Percentiles rank a stretch among this genome's conserved stretches.
Evolutionary conservation across 92 coral and sea anemone species (phyloP).

Genomic region (Umimayanthus kanabou): DNA sequence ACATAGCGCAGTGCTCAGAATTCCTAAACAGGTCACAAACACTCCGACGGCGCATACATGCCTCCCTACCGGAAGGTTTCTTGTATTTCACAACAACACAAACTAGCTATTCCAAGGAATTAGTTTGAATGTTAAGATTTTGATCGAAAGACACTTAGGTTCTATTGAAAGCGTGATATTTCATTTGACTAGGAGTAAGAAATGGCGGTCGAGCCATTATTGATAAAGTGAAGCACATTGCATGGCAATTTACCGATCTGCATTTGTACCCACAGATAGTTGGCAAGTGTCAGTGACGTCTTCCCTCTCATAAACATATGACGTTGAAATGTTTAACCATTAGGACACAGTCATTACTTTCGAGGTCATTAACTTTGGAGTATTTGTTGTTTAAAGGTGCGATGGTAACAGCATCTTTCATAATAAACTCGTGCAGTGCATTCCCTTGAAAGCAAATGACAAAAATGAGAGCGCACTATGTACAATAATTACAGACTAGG

Average conservation of each 20-base stretch:
- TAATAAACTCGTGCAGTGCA: too few species aligned
- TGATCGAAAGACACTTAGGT: neutral
- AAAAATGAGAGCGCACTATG: too few species aligned
- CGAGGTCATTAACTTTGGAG: neutral
- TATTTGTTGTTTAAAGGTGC: too few species aligned
- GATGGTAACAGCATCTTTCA: too few species aligned
- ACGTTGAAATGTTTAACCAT: neutral
- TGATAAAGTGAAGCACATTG: neutral
- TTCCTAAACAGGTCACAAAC: neutral
- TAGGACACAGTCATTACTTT: neutral
- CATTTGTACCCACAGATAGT: neutral
- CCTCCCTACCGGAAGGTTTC: neutral
- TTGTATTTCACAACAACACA: neutral
- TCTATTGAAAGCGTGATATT: neutral
- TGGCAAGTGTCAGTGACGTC: neutral
- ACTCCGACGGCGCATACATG: too few species aligned
- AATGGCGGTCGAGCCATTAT: neutral
- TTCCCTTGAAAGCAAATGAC: too few species aligned
- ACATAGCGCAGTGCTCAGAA: slow-evolving; percentile 4
- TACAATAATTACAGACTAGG: too few species aligned
- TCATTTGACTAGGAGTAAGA: neutral
- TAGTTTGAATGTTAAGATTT: neutral
- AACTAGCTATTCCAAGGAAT: neutral
- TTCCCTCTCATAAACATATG: neutral
- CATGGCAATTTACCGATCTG: neutral